Percentiles rank a stretch among this genome's conserved stretches.
These are phyloP conservation scores for Polyodon spathula DNA, from an alignment of 2,113 vertebrate genomes.

Conservation along the genomic window DNA sequence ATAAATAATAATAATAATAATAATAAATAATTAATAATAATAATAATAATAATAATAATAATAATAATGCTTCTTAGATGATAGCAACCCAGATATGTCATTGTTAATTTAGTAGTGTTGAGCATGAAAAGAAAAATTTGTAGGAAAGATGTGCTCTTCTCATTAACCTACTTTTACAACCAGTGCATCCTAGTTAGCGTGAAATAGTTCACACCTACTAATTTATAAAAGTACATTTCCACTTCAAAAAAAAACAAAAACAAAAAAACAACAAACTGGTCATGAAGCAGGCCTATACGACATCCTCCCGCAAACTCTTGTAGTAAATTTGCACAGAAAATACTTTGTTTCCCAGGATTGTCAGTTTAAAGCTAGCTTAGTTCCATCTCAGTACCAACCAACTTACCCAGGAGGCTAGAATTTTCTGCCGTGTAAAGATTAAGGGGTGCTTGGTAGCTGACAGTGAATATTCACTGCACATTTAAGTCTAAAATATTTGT, in stretches of 20 bases:
- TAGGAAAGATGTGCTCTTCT: background rate
- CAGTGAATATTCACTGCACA: no score
- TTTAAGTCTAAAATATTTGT: background rate
- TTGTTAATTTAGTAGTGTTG: conserved; percentile 9
- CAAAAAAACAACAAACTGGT: background rate
- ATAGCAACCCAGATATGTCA: conserved; percentile 20
- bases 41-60: no score
- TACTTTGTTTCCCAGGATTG: background rate
- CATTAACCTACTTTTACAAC: background rate
- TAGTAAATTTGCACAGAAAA: background rate
- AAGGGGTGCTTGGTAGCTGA: background rate
- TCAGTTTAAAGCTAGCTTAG: background rate
- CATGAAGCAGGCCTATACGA: background rate
- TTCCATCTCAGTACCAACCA: background rate
- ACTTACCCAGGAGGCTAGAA: conserved; percentile 3
- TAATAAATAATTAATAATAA: no score
- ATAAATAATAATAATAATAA: no score
- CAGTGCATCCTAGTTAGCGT: background rate
- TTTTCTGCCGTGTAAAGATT: conserved; percentile 1
- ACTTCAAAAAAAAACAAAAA: no score
- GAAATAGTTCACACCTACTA: conserved; percentile 1
- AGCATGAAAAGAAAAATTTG: background rate
- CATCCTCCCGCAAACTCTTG: background rate
- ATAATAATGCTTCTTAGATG: conserved; percentile 6
- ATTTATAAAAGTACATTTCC: background rate